These are phyloP conservation scores for Latrodectus elegans DNA, from an alignment of 2,888 invertebrate species.

Conservation along the genomic window DNA sequence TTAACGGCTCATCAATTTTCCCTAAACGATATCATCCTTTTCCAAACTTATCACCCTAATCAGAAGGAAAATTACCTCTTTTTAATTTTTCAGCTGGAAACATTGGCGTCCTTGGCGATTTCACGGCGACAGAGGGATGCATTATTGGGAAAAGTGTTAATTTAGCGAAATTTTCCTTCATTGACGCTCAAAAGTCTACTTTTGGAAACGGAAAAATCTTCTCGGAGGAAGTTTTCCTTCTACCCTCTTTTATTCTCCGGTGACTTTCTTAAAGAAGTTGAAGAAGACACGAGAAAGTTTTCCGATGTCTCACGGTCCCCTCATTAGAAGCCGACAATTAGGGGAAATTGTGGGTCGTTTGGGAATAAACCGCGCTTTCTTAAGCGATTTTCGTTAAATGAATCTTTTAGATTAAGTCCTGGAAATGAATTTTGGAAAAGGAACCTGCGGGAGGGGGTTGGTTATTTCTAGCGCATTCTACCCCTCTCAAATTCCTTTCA, in stretches of 20 bases:
- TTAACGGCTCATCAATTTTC: too few species aligned
- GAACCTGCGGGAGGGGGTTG: background rate
- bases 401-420: constrained; percentile 22
- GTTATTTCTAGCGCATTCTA: background rate
- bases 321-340: constrained; percentile 65
- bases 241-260: constrained; percentile 25
- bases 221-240: background rate
- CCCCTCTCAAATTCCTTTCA: background rate
- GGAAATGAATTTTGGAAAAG: background rate
- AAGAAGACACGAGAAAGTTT: constrained; percentile 29
- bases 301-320: constrained; percentile 26
- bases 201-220: constrained; percentile 33
- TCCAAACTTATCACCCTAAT: background rate
- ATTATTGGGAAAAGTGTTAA: too few species aligned
- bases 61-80: constrained; percentile 12
- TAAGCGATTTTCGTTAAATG: constrained; percentile 51
- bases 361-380: constrained; percentile 52
- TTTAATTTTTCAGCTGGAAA: background rate
- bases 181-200: background rate
- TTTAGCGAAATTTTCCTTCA: background rate
- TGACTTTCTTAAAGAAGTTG: constrained; percentile 35
- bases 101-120: too few species aligned
- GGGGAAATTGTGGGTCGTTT: constrained; percentile 57
- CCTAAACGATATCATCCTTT: too few species aligned
- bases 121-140: too few species aligned